These are phyloP conservation scores for Gobionotothen gibberifrons DNA, from an alignment of 2,797 vertebrate species.

Conservation along the genomic window DNA sequence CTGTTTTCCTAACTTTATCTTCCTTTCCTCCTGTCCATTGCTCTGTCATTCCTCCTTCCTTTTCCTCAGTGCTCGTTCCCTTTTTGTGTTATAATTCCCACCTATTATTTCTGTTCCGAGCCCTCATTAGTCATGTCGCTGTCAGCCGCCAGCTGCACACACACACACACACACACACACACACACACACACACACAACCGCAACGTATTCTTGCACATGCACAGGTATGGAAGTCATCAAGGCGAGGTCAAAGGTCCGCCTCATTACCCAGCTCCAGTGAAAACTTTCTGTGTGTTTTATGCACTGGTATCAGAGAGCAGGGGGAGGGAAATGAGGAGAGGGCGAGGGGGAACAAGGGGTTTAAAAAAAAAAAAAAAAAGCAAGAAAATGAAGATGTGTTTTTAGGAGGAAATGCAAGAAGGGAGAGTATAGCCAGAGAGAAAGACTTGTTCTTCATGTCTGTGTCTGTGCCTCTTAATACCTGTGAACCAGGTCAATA, in stretches of 20 bases:
- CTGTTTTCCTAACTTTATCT: slow-evolving; percentile 53
- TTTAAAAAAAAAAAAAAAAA: slow-evolving; percentile 36
- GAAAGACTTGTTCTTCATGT: slow-evolving; percentile 18
- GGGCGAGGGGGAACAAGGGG: neutral
- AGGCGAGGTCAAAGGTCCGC: slow-evolving; percentile 92
- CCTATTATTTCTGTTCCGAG: slow-evolving; percentile 96
- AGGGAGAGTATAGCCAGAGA: slow-evolving; percentile 17
- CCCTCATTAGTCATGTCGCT: slow-evolving; percentile 99
- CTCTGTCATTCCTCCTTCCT: slow-evolving; percentile 72
- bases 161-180: slow-evolving; percentile 49
- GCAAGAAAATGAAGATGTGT: slow-evolving; percentile 43
- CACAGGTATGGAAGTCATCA: slow-evolving; percentile 99
- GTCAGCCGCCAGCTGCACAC: slow-evolving; percentile 92
- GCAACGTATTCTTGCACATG: slow-evolving; percentile 85
- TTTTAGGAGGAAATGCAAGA: slow-evolving; percentile 39
- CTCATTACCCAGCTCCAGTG: slow-evolving; percentile 99
- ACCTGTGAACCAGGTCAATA: slow-evolving; percentile 87
- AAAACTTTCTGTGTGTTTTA: slow-evolving; percentile 98
- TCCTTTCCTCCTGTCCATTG: slow-evolving; percentile 47
- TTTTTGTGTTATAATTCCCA: slow-evolving; percentile 84
- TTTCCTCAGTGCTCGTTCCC: slow-evolving; percentile 68
- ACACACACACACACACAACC: slow-evolving; percentile 49
- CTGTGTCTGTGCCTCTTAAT: slow-evolving; percentile 39
- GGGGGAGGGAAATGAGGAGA: slow-evolving; percentile 45
- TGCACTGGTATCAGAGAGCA: slow-evolving; percentile 83